Base-by-base conservation (phyloP, 2,888 invertebrate species). In the Chaetogeoica ovagalla region DNA sequence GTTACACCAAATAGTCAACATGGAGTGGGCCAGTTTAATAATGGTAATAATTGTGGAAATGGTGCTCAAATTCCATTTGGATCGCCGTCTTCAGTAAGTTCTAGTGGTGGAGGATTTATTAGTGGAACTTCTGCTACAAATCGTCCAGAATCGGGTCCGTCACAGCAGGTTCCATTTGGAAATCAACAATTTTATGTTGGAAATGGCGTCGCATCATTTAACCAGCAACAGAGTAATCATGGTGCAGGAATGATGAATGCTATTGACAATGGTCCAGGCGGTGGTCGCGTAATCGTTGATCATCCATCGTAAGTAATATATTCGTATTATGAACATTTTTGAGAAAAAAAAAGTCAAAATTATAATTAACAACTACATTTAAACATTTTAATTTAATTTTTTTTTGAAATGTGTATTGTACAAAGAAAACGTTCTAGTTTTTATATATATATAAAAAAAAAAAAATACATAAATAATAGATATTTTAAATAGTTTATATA, bases 41-140 rank as follows among this genome's bases (percentile, higher is more conserved):
- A 79, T 63, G 62, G 43, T 43, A 43, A 7, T 43, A 9, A 62
- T 37, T 62, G 62, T 17, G 66, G 69, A 2, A 48, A 13, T 48
- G 70, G 68, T 43, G 79, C 79, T 3, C 70, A 70, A 19, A 70
- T 79, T 52, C 79, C 79, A 6, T 79, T 79, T 63, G 79, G 79
- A 57, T 79, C 79, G 11, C 79, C 79, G 30, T 79, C 79, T 4
- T 79, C 79, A 43, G 79, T 79, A 4, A 70, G 79, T 71, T 79
- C 79, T n/a, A 71, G 79, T 21, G 71, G 79, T n/a, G 69, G 73
- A 37, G 70, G 70, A 30, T 79, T 79, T 48, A 63, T 63, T 13
- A 79, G 52, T 5, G 77, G 70, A n/a, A n/a, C n/a, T 5, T 70
- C 77, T 7, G 70, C 55, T 13, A 79, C 43, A 8, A 76, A 43